phyloP scores from a whole-genome alignment of 2,797 vertebrate species.

The Margarornis squamiger region DNA sequence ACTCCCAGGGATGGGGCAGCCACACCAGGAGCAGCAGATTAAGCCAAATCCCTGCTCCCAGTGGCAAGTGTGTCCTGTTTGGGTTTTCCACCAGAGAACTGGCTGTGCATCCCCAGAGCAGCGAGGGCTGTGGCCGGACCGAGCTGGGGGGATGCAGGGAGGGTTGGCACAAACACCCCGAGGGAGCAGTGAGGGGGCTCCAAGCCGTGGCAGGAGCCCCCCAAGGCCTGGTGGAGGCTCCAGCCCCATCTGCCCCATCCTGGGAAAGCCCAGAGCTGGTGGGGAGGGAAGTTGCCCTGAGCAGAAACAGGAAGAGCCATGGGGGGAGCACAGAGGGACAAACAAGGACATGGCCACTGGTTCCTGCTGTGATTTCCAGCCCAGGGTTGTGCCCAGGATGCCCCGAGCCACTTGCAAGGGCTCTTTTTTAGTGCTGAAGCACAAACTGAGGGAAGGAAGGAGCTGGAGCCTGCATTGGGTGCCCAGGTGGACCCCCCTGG shows the following conservation, averaged over 20 bases:
- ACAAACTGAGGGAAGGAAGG: neutral
- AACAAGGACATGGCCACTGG: fast-evolving
- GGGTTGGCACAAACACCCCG: neutral
- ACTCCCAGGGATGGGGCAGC: neutral
- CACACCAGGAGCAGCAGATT: neutral
- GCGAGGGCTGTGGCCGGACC: fast-evolving
- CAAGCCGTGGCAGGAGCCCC: fast-evolving
- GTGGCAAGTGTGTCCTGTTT: fast-evolving
- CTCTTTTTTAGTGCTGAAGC: fast-evolving
- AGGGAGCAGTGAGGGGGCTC: neutral
- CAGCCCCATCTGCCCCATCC: fast-evolving
- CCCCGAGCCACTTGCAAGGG: neutral
- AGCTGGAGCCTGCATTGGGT: neutral
- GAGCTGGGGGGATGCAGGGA: neutral
- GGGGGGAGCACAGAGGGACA: neutral
- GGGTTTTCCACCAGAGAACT: neutral
- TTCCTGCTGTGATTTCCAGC: neutral
- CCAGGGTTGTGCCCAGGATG: neutral
- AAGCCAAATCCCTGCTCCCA: neutral
- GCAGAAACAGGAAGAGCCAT: neutral
- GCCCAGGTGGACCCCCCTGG: fast-evolving
- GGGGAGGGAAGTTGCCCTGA: neutral
- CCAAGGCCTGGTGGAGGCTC: neutral
- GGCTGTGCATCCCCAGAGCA: neutral
- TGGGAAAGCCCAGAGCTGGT: neutral